Base-by-base conservation (phyloP, 2,888 invertebrate genomes). In the Cryptocephalus primarius region DNA sequence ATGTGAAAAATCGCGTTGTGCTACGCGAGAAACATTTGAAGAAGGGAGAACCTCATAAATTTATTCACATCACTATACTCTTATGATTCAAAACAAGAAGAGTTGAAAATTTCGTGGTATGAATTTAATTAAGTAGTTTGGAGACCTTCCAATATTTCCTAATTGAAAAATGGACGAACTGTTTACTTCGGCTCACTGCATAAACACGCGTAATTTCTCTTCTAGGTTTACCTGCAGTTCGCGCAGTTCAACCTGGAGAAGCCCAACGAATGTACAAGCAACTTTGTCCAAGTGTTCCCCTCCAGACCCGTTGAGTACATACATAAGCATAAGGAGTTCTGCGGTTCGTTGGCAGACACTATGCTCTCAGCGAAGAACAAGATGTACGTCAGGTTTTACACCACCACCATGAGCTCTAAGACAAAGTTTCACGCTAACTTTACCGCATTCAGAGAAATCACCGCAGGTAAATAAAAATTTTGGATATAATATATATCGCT, bases 311-410 rank as follows among this genome's bases (percentile, higher is more conserved):
- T 83, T 57, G 80, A 83, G 57, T 72, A 83, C 59, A 73, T 76
- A 42, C 72, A 75, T 45, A 70, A 77, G 64, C 72, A 68, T 46
- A 82, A 79, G 55, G 81, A 82, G 66, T 91, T 88, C 69, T 92
- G 92, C 63, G 90, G 91, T 0, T 88, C 89, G 6, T 83, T 89
- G 22, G 88, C 90, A 0, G 90, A 91, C 57, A 73, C 83, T 1
- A 79, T 88, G 11, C 73, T 75, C 32, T 82, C 87, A 1, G 73
- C 73, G 8, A 75, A 78, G 3, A 84, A 85, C 64, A 71, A 81
- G 10, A 77, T 90, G 68, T 81, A 85, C 60, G 75, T 92, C 14
- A 75, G 90, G 45, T 89, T 83, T 66, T 82, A 79, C 54, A 79
- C 84, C 0, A 80, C 81, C 50, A 72, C 75, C 32, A 75, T 75